phyloP scores from a whole-genome alignment of 2,888 invertebrate genomes.

The Catocala nupta region DNA sequence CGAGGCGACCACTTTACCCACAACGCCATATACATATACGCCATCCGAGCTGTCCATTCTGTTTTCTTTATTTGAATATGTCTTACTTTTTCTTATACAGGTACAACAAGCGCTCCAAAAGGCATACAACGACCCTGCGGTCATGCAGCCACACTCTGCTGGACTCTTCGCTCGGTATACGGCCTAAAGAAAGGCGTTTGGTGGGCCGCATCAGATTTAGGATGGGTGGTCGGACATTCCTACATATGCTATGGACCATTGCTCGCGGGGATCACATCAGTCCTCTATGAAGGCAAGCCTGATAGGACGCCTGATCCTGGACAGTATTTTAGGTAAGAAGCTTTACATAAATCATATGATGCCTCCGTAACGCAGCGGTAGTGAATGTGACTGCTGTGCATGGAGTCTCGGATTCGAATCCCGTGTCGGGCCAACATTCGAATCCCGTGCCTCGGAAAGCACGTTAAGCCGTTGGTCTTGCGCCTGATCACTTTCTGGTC shows the following conservation, averaged over 20 bases:
- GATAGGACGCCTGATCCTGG: constrained; percentile 97
- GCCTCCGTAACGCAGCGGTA: not conserved
- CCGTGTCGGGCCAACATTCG: too few relatives aligned
- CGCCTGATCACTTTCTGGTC: too few relatives aligned
- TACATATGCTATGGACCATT: constrained; percentile 98
- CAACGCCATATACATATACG: too few relatives aligned
- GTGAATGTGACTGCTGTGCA: not conserved
- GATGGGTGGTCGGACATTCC: constrained; percentile 98
- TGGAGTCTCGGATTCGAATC: not conserved
- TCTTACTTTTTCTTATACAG: constrained; percentile 57
- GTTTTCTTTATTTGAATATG: too few relatives aligned
- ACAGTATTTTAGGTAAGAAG: constrained; percentile 94
- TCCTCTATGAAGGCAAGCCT: constrained; percentile 97
- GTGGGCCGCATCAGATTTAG: constrained; percentile 96
- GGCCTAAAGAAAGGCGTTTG: constrained; percentile 93
- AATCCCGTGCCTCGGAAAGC: too few relatives aligned
- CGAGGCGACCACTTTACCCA: too few relatives aligned
- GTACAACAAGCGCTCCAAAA: constrained; percentile 82
- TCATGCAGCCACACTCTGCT: constrained; percentile 94
- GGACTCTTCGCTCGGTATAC: constrained; percentile 94
- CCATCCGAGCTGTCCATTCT: too few relatives aligned
- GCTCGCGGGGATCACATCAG: constrained; percentile 92
- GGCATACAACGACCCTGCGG: constrained; percentile 96
- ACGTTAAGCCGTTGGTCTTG: too few relatives aligned
- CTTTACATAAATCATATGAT: not conserved